Percentiles rank a stretch among this genome's conserved stretches.
These are phyloP conservation scores for Mylabris sibirica DNA, from an alignment of 2,888 invertebrate genomes.

Conservation along the genomic window DNA sequence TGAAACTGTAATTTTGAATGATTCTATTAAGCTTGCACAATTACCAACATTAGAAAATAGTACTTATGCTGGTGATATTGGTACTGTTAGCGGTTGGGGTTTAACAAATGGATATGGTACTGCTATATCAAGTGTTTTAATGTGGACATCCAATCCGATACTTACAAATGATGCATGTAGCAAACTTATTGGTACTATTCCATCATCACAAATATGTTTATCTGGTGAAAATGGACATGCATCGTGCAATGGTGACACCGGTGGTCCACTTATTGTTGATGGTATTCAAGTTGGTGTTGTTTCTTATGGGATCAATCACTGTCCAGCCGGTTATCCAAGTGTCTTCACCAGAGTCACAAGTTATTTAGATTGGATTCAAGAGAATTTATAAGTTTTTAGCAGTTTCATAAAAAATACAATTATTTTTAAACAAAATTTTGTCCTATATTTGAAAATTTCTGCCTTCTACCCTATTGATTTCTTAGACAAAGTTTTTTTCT, in stretches of 20 bases:
- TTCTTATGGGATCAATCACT: constrained; percentile 25
- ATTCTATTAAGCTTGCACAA: constrained; percentile 13
- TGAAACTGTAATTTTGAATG: constrained; percentile 14
- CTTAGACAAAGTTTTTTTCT: too few species aligned
- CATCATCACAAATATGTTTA: not conserved
- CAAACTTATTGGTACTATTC: not conserved
- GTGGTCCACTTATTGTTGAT: constrained; percentile 34
- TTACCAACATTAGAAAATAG: constrained; percentile 19
- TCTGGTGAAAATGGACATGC: not conserved
- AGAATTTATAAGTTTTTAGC: too few species aligned
- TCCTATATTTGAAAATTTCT: too few species aligned
- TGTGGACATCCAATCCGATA: not conserved
- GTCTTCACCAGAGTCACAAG: constrained; percentile 28
- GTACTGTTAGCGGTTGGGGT: constrained; percentile 36
- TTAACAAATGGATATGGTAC: constrained; percentile 22
- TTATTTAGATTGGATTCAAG: constrained; percentile 20
- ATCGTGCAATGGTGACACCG: constrained; percentile 36
- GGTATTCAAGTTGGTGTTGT: constrained; percentile 31
- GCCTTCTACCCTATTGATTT: too few species aligned
- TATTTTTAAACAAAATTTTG: too few species aligned
- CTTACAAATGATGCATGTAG: not conserved
- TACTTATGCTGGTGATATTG: constrained; percentile 18
- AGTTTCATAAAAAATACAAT: too few species aligned
- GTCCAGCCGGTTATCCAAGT: constrained; percentile 30
- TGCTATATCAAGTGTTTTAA: constrained; percentile 19